Conservation (phyloP, 1,140 invertebrate species). For the Drosophila pallidifrons region DNA sequence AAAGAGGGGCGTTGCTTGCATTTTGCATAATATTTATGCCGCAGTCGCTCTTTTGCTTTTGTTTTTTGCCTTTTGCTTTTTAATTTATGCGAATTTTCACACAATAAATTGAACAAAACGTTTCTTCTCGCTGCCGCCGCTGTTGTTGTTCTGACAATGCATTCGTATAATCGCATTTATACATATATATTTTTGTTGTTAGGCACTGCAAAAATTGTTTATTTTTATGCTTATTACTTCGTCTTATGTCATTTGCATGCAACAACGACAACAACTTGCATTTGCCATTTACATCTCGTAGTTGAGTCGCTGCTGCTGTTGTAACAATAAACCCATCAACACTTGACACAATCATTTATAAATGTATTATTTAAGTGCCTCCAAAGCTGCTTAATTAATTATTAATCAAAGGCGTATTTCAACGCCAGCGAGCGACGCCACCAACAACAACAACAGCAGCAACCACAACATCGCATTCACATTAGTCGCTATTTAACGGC, state of each 20-base stretch:
- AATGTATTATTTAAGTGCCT: slow-evolving; percentile 68
- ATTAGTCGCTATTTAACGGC: slow-evolving; percentile 52
- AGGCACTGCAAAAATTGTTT: slow-evolving; percentile 66
- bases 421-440: slow-evolving; percentile 40
- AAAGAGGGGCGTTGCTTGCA: slow-evolving; percentile 50
- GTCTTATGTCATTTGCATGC: slow-evolving; percentile 75
- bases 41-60: slow-evolving; percentile 43
- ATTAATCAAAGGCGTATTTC: slow-evolving; percentile 77
- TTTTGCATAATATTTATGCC: slow-evolving; percentile 82
- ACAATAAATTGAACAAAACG: slow-evolving; percentile 83
- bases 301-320: slow-evolving; percentile 14
- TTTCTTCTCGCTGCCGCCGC: slow-evolving; percentile 24
- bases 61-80: slow-evolving; percentile 26
- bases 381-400: slow-evolving; percentile 73
- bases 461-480: slow-evolving; percentile 30
- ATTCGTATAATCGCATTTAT: not conserved
- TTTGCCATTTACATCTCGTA: slow-evolving; percentile 49
- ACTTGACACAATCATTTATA: slow-evolving; percentile 80
- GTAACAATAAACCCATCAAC: slow-evolving; percentile 78
- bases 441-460: slow-evolving; percentile 13
- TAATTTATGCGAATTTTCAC: slow-evolving; percentile 83
- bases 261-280: slow-evolving; percentile 48
- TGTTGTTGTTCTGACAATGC: slow-evolving; percentile 48
- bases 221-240: slow-evolving; percentile 79
- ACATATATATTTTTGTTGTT: slow-evolving; percentile 37